These are phyloP conservation scores for Thera britannica DNA, from an alignment of 2,888 invertebrate species.

Conservation along the genomic window DNA sequence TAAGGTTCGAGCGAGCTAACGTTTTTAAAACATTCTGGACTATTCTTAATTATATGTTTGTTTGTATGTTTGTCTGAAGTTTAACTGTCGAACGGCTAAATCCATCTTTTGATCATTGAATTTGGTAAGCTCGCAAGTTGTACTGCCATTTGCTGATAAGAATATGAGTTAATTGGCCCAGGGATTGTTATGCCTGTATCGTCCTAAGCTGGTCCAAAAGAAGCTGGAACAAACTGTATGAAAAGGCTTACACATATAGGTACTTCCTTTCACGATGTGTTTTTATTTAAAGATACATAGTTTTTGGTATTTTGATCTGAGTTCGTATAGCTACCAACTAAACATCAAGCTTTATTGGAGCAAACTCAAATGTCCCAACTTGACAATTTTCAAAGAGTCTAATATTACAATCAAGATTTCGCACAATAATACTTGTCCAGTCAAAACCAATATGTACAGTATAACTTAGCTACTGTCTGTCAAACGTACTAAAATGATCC, in stretches of 20 bases:
- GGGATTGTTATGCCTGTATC: no score
- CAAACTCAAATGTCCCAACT: no score
- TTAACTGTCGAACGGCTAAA: background rate
- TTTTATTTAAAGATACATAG: no score
- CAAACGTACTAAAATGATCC: constrained; percentile 12
- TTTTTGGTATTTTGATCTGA: no score
- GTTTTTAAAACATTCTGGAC: background rate
- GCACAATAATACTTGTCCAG: constrained; percentile 1
- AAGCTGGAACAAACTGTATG: no score
- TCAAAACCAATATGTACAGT: constrained; percentile 8
- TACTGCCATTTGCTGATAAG: no score
- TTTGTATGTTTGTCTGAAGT: background rate
- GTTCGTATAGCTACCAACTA: no score
- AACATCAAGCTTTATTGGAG: no score
- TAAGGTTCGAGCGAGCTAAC: background rate
- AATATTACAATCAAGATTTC: constrained; percentile 11
- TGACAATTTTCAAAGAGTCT: background rate
- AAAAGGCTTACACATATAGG: no score
- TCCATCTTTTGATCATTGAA: background rate
- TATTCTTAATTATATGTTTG: background rate
- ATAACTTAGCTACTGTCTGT: constrained; percentile 3
- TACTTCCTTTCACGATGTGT: no score
- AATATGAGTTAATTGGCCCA: no score
- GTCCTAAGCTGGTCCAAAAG: no score
- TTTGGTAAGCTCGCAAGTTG: background rate